Evolutionary conservation across 2,113 vertebrate species (phyloP), one percentile per base, ranked within the genome.

Genomic region (Boleophthalmus pectinirostris): DNA sequence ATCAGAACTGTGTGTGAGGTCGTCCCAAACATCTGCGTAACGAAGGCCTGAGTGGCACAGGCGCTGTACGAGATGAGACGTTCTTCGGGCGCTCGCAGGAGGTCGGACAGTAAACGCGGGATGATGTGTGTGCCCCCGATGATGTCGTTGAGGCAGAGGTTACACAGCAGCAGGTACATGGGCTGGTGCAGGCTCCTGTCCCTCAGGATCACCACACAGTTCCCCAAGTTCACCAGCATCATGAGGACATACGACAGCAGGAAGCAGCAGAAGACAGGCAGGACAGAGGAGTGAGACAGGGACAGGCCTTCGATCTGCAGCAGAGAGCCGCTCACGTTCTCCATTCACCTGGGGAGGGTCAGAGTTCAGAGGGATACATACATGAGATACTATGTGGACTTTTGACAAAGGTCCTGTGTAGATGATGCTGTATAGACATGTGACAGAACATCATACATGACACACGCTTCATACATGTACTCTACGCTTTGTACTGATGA

Each of bases 31-130:
- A 73, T 54, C 10, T 84, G 85, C 16, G 49, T 61, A n/a, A 49
- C 75, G 64, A 87, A 87, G 2, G 85, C 85, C 46, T 89, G 85
- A 58, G 74, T 13, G 47, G 86, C 81, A 73, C 87, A 89, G 3
- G 72, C 72, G 20, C 21, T 85, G 38, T 46, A 75, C 20, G 86
- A 87, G 51, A 69, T 69, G 24, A 78, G 74, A 18, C 83, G 72
- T 12, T 60, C 69, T 0, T 66, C 56, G 2, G 80, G 66, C 11
- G 11, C 3, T 23, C 54, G 66, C n/a, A 89, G 24, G 10, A 84
- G 24, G 25, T 89, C 81, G 7, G 11, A 21, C 16, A 89, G 18
- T 13, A 89, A 6, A 1, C 71, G 72, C 8, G 85, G 87, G 7
- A 89, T 33, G 58, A 84, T n/a, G 13, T 24, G 73, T 2, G 81